Evolutionary conservation across 2,888 invertebrate species (phyloP).

Genomic region (Anthrax anthrax): DNA sequence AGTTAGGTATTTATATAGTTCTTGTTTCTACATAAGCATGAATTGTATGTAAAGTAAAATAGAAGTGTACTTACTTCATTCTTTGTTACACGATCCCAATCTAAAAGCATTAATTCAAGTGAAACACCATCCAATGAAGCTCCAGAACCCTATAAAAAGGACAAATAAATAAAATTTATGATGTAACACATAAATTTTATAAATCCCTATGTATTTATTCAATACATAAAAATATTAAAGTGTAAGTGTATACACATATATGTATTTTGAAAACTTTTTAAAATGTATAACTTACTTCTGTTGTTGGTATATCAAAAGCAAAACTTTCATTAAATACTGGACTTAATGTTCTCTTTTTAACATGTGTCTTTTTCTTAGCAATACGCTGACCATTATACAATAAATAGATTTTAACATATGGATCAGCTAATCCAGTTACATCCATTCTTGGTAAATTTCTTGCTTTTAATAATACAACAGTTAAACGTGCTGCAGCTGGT

Average conservation of each 20-base stretch:
- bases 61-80: constrained; percentile 79
- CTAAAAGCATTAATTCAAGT: constrained; percentile 43
- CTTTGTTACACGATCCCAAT: constrained; percentile 97
- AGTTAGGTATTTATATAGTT: too few relatives aligned
- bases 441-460: constrained; percentile 97
- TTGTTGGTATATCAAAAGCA: constrained; percentile 87
- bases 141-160: constrained; percentile 26
- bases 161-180: too few relatives aligned
- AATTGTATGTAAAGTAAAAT: too few relatives aligned
- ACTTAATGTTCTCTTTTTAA: constrained; percentile 92
- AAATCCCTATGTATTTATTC: too few relatives aligned
- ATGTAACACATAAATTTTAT: too few relatives aligned
- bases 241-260: too few relatives aligned
- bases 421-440: constrained; percentile 92
- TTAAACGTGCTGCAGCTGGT: constrained; percentile 87
- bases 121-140: constrained; percentile 34
- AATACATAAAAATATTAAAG: too few relatives aligned
- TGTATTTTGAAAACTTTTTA: too few relatives aligned
- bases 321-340: constrained; percentile 99
- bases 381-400: constrained; percentile 95
- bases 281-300: constrained; percentile 40
- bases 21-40: too few relatives aligned
- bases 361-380: constrained; percentile 98
- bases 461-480: constrained; percentile 93
- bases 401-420: constrained; percentile 91